These are phyloP conservation scores for Hirtodrosophila histrioides DNA, from an alignment of 2,888 invertebrate species.

Conservation along the genomic window DNA sequence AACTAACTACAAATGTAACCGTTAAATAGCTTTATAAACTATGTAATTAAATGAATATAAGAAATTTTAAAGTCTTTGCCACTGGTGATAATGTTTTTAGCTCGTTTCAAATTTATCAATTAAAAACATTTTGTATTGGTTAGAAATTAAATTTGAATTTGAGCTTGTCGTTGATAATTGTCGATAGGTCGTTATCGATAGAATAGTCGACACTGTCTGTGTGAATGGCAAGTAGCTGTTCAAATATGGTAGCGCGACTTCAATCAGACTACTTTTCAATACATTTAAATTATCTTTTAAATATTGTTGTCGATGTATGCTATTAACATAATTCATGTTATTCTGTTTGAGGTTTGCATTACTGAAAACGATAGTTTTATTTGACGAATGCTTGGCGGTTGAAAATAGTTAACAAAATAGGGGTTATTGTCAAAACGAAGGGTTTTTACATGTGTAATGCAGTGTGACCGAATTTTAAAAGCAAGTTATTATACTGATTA, in stretches of 20 bases:
- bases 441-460: too few relatives aligned
- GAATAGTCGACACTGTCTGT: fast-evolving
- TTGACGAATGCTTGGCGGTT: too few relatives aligned
- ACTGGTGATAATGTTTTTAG: too few relatives aligned
- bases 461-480: too few relatives aligned
- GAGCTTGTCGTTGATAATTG: neutral
- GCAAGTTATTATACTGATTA: too few relatives aligned
- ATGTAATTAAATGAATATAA: conserved; percentile 53
- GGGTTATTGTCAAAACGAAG: too few relatives aligned
- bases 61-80: neutral
- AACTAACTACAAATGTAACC: conserved; percentile 47
- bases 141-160: conserved; percentile 10
- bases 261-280: neutral
- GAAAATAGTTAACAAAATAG: too few relatives aligned
- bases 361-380: too few relatives aligned
- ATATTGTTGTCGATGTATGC: too few relatives aligned
- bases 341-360: too few relatives aligned
- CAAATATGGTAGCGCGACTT: neutral
- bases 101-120: neutral
- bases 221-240: conserved; percentile 7
- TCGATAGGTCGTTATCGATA: conserved; percentile 11
- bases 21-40: conserved; percentile 58
- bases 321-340: too few relatives aligned
- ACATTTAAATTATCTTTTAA: too few relatives aligned
- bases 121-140: neutral